Evolutionary conservation across 2,888 invertebrate species (phyloP).

Genomic region (Meghimatium bilineatum): DNA sequence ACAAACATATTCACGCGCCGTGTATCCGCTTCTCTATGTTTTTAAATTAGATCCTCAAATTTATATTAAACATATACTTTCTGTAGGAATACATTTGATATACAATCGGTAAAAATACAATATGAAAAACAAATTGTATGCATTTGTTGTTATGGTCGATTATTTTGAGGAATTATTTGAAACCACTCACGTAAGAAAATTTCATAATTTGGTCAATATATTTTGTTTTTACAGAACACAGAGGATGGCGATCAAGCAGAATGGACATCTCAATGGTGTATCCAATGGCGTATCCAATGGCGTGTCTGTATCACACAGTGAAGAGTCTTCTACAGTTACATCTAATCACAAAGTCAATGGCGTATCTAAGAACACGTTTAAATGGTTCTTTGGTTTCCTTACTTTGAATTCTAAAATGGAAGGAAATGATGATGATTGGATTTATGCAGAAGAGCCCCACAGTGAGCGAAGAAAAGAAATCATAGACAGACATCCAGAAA

Average conservation of each 20-base stretch:
- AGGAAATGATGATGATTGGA: conserved; percentile 84
- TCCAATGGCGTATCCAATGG: conserved; percentile 26
- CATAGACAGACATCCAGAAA: conserved; percentile 79
- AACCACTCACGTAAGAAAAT: background rate
- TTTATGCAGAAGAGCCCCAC: conserved; percentile 97
- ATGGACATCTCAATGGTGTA: conserved; percentile 35
- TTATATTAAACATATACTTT: too few species aligned
- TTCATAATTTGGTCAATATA: background rate
- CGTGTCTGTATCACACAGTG: background rate
- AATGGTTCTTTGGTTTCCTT: conserved; percentile 52
- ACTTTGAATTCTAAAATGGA: conserved; percentile 48
- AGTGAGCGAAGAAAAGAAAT: conserved; percentile 94
- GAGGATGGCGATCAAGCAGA: conserved; percentile 15
- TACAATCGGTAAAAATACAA: too few species aligned
- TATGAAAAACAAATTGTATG: too few species aligned
- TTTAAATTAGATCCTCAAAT: too few species aligned
- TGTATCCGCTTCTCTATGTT: too few species aligned
- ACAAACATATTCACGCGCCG: too few species aligned
- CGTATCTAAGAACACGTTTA: conserved; percentile 28
- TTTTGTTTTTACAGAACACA: conserved; percentile 10
- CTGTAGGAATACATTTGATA: too few species aligned
- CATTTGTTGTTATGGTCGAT: too few species aligned
- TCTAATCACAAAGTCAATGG: background rate
- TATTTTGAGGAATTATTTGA: background rate
- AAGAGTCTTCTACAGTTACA: background rate